These are phyloP conservation scores for Medauroidea extradentata DNA, from an alignment of 1,140 invertebrate species.

Conservation along the genomic window DNA sequence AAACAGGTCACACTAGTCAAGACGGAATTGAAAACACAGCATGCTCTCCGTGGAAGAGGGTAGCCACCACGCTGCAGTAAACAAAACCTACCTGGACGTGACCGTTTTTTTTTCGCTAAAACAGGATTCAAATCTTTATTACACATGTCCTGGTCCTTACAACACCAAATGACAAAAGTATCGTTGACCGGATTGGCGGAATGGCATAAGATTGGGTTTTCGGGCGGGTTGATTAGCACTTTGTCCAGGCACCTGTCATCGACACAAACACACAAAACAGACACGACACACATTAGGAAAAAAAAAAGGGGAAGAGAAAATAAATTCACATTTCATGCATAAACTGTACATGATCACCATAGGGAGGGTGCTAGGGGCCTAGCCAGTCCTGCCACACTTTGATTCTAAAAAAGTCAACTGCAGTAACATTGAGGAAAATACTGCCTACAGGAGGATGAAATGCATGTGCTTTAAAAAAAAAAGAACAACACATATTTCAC, in stretches of 20 bases:
- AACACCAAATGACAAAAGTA: slow-evolving; percentile 52
- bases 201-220: slow-evolving; percentile 57
- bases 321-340: slow-evolving; percentile 6
- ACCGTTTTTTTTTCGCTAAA: neutral
- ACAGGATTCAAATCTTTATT: slow-evolving; percentile 48
- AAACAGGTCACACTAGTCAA: slow-evolving; percentile 7
- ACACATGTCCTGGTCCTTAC: slow-evolving; percentile 57
- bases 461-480: neutral
- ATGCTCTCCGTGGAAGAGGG: neutral
- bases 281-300: slow-evolving; percentile 15
- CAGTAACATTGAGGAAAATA: neutral
- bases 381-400: slow-evolving; percentile 13
- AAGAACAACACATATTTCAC: neutral
- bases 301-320: slow-evolving; percentile 5
- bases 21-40: neutral
- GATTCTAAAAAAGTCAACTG: neutral
- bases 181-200: slow-evolving; percentile 47
- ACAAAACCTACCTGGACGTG: slow-evolving; percentile 9
- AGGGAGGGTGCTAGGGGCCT: slow-evolving; percentile 9
- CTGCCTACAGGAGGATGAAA: neutral
- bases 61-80: neutral
- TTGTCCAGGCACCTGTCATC: slow-evolving; percentile 52
- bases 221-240: slow-evolving; percentile 48
- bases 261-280: slow-evolving; percentile 9
- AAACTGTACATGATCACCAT: neutral